Evolutionary conservation across 2,797 vertebrate genomes (phyloP).

Genomic region (Chaunax sp.): DNA sequence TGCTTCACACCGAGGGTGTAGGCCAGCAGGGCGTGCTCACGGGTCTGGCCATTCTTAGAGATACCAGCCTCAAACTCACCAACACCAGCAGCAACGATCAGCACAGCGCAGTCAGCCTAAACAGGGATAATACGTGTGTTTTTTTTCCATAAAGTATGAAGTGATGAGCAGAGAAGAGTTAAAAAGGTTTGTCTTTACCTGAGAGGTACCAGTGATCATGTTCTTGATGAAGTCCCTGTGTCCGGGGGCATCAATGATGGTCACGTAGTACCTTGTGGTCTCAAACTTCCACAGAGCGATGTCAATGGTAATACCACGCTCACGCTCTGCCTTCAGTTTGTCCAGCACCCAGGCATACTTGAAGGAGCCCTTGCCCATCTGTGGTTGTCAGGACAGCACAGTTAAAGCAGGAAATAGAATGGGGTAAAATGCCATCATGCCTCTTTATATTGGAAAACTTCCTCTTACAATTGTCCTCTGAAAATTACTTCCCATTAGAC

Average conservation of each 20-base stretch:
- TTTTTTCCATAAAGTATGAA: background rate
- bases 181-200: conserved; percentile 66
- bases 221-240: conserved; percentile 91
- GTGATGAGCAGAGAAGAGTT: background rate
- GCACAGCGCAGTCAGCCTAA: conserved; percentile 86
- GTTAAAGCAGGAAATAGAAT: background rate
- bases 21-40: conserved; percentile 86
- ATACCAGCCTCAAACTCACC: conserved; percentile 88
- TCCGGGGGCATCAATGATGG: conserved; percentile 87
- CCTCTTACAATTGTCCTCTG: background rate
- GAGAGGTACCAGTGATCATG: conserved; percentile 89
- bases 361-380: conserved; percentile 91
- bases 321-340: conserved; percentile 87
- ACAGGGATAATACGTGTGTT: background rate
- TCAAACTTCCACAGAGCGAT: conserved; percentile 91
- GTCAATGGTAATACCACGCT: conserved; percentile 88
- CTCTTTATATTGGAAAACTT: background rate
- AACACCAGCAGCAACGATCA: conserved; percentile 85
- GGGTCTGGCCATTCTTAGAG: conserved; percentile 87
- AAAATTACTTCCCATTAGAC: background rate
- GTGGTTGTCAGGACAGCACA: background rate
- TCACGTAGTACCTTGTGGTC: conserved; percentile 85
- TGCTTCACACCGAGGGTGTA: conserved; percentile 87
- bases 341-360: conserved; percentile 88
- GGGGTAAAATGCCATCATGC: no score